Percentiles rank a stretch among this genome's conserved stretches.
phyloP scores from a whole-genome alignment of 1,140 invertebrate genomes.

The Papilio glaucus region DNA sequence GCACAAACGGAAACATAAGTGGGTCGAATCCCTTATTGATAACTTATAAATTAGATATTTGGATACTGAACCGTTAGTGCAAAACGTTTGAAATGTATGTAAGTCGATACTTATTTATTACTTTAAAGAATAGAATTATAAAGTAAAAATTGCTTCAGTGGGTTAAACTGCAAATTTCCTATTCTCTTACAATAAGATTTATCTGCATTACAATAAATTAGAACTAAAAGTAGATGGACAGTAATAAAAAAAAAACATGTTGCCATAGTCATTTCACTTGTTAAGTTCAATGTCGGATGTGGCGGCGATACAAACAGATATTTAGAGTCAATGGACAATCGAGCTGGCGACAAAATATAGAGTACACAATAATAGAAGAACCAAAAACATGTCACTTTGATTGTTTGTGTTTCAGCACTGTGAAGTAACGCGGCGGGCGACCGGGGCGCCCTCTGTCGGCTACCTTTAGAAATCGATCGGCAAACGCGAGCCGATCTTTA shows the following conservation, averaged over 20 bases:
- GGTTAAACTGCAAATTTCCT: neutral
- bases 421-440: conserved; percentile 62
- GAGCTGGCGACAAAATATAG: conserved; percentile 59
- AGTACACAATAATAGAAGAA: conserved; percentile 67
- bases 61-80: too few species aligned
- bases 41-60: too few species aligned
- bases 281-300: conserved; percentile 14
- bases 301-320: conserved; percentile 14
- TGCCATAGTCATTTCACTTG: neutral
- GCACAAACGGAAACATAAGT: too few species aligned
- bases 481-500: conserved; percentile 60
- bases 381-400: conserved; percentile 74
- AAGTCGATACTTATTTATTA: too few species aligned
- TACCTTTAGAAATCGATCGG: conserved; percentile 46
- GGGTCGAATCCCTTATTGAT: too few species aligned
- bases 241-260: neutral
- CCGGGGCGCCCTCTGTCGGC: conserved; percentile 63
- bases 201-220: neutral
- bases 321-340: conserved; percentile 58
- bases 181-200: neutral
- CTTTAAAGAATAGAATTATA: too few species aligned
- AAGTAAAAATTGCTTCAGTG: too few species aligned
- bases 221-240: neutral
- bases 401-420: conserved; percentile 77
- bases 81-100: too few species aligned